Base-by-base conservation (phyloP, 1,140 invertebrate species). In the Oscheius sp. region DNA sequence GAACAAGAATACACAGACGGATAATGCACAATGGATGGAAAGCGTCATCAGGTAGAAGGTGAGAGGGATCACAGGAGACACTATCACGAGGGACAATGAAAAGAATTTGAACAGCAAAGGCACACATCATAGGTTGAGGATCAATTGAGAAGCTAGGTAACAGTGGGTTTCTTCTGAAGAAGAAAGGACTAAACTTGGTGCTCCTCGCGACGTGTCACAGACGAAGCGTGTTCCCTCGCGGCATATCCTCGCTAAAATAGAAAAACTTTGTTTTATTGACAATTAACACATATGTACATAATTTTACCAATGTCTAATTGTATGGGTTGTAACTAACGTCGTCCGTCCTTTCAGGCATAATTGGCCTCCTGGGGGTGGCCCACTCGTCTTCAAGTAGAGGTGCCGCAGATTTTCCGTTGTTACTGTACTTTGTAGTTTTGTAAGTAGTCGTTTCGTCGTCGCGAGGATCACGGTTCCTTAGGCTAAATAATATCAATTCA, bases 111-210 rank as follows among this genome's bases (percentile, higher is more conserved):
- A 55, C 49, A 23, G 7, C 7, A 23, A 55, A 55, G 7, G 49
- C 7, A 55, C 49, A 55, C 7, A 55, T n/a, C n/a, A 55, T 4
- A 7, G 28, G 28, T 26, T 55, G 49, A 55, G 49, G 49, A 55
- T 55, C 49, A 55, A n/a, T n/a, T 55, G 7, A 26, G 49, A 55
- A 55, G 49, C 49, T 20, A 26, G 49, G 28, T 55, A 55, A 55
- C 4, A 23, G 23, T 7, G 23, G 49, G 4, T 55, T 55, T 55
- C 23, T 55, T 23, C 23, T 55, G 28, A 55, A 26, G 28, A 55
- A 26, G 4, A 13, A 23, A 13, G 15, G 49, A 55, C 49, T 55
- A 55, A 26, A 55, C 49, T 55, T 55, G 49, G 23, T 55, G 49
- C 49, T 55, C 49, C 23, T 55, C n/a, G n/a, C n/a, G 49, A 55